Percentiles rank a stretch among this genome's conserved stretches.
Conservation (phyloP, 2,888 invertebrate species). For the Phalera bucephala region DNA sequence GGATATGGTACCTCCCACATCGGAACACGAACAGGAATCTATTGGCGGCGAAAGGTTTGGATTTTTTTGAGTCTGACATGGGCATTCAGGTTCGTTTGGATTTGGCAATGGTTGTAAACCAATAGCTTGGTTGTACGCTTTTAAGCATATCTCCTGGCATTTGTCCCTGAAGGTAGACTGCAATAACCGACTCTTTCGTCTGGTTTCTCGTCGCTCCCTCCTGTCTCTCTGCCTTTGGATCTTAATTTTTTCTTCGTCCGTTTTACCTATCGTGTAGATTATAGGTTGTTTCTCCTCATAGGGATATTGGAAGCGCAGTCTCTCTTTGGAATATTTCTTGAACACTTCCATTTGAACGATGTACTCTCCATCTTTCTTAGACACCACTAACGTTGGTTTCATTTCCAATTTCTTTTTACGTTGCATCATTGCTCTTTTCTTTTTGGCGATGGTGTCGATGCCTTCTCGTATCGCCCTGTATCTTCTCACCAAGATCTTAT, state of each 20-base stretch:
- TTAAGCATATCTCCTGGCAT: conserved; percentile 75
- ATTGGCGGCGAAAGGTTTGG: conserved; percentile 43
- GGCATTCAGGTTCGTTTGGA: conserved; percentile 66
- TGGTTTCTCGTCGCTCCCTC: conserved; percentile 65
- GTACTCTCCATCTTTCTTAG: conserved; percentile 67
- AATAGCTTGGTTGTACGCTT: conserved; percentile 75
- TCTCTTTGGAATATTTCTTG: conserved; percentile 71
- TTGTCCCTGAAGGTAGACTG: conserved; percentile 72
- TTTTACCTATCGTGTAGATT: conserved; percentile 68
- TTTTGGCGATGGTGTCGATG: conserved; percentile 61
- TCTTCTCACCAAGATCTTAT: conserved; percentile 61
- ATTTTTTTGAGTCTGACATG: conserved; percentile 49
- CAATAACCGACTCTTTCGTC: conserved; percentile 63
- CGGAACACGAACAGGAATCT: conserved; percentile 75
- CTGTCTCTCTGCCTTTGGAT: conserved; percentile 62
- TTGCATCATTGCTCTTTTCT: conserved; percentile 65
- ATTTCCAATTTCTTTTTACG: conserved; percentile 68
- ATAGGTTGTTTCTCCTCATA: conserved; percentile 72
- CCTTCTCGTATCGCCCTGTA: conserved; percentile 64
- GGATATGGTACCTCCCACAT: conserved; percentile 53
- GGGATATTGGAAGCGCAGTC: conserved; percentile 66
- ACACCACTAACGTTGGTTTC: conserved; percentile 65
- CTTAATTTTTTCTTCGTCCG: conserved; percentile 62
- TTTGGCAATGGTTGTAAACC: conserved; percentile 66
- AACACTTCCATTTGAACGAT: conserved; percentile 75